These are phyloP conservation scores for Oncorhynchus mykiss DNA, from an alignment of 2,113 vertebrate species.

Conservation along the genomic window DNA sequence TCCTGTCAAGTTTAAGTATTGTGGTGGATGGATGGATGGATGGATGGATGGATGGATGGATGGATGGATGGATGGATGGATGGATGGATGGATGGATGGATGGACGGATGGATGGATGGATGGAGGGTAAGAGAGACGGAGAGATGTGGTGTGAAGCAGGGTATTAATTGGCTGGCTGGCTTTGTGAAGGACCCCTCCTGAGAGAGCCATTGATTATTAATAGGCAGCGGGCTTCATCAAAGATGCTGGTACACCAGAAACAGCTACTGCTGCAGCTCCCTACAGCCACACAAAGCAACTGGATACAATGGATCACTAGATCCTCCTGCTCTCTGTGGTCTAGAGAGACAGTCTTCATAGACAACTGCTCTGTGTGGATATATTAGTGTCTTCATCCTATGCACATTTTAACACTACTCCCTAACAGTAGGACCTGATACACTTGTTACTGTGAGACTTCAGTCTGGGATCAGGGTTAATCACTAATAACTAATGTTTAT, in stretches of 20 bases:
- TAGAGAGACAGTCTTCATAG: too few species aligned
- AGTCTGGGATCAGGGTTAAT: too few species aligned
- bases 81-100: background rate
- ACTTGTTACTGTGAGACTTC: too few species aligned
- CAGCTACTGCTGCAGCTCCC: slow-evolving; percentile 45
- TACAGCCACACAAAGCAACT: too few species aligned
- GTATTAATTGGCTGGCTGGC: slow-evolving; percentile 65
- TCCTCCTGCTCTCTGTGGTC: too few species aligned
- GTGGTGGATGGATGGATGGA: slow-evolving; percentile 6
- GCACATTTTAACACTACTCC: too few species aligned
- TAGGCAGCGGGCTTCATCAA: slow-evolving; percentile 63
- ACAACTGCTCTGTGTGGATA: too few species aligned
- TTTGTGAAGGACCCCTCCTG: slow-evolving; percentile 55
- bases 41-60: background rate
- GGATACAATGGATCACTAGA: too few species aligned
- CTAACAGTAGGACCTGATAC: too few species aligned
- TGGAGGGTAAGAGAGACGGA: slow-evolving; percentile 13
- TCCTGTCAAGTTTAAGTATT: slow-evolving; percentile 31
- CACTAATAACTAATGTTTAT: too few species aligned
- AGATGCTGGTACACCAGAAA: slow-evolving; percentile 53
- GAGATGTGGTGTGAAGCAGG: slow-evolving; percentile 47
- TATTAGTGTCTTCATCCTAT: too few species aligned
- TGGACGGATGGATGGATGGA: background rate
- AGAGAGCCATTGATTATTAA: slow-evolving; percentile 68
- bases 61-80: background rate